Conservation (phyloP, 2,113 vertebrate species). For the Balaeniceps rex region DNA sequence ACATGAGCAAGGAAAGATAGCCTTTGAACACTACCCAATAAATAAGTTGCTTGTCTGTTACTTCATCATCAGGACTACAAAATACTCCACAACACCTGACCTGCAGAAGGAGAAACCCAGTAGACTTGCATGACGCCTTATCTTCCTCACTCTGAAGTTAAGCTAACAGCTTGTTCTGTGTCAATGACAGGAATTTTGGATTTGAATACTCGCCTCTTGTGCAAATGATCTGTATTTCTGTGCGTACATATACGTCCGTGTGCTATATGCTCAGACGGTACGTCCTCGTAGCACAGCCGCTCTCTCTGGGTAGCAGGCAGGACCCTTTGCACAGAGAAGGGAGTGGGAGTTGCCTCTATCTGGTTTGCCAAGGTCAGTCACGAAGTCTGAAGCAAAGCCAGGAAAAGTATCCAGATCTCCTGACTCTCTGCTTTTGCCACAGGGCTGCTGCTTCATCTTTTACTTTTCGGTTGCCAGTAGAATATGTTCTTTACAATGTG, state of each 20-base stretch:
- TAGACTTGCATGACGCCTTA: background rate
- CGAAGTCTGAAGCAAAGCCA: background rate
- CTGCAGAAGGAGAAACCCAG: background rate
- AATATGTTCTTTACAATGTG: background rate
- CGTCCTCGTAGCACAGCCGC: rapidly evolving
- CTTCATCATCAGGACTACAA: background rate
- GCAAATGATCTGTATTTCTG: background rate
- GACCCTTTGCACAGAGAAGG: background rate
- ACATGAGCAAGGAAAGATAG: background rate
- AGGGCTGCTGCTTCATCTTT: background rate
- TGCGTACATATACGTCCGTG: rapidly evolving
- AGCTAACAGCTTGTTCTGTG: background rate
- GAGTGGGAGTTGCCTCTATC: background rate
- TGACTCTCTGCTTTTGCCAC: background rate
- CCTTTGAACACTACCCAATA: background rate
- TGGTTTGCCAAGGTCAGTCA: background rate
- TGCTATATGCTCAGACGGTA: background rate
- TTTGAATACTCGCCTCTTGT: background rate
- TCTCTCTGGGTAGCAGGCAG: background rate
- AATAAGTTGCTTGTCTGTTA: background rate
- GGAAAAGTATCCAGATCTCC: background rate
- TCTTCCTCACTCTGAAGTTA: background rate
- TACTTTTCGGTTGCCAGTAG: background rate
- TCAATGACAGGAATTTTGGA: background rate
- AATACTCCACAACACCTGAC: background rate